Base-by-base conservation (phyloP, 2,113 vertebrate genomes). In the Heterotis niloticus region DNA sequence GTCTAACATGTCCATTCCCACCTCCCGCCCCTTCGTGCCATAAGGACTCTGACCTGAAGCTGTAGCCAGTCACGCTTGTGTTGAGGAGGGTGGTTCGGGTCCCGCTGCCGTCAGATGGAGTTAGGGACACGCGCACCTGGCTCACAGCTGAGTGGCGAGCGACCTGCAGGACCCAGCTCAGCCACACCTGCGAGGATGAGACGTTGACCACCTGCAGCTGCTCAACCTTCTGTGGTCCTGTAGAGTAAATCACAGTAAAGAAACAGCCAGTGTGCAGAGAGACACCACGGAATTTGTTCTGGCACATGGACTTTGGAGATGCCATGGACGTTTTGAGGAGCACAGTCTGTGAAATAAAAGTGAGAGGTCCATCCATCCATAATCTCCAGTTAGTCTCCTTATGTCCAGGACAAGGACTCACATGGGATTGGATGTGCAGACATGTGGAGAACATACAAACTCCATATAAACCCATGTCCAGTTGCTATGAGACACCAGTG, bases 211-310 rank as follows among this genome's bases (percentile, higher is more conserved):
- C 91, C 83, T 95, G 92, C 74, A 98, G 92, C 85, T 95, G 91
- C 88, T 98, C 96, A 75, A 94, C 92, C 20, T 91, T 91, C 59
- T 85, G 93, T 20, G 97, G 97, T 79, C 96, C 97, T 99, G 18
- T 3, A 26, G 65, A 9, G 54, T 64, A 24, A 73, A 24, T 73
- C 17, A 75, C 52, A 14, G 57, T 59, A 59, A 62, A 4, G 4
- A 3, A 62, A 62, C 34, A 69, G 29, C 16, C 26, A 68, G 24
- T 14, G 66, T 17, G n/a, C n/a, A n/a, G 9, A 66, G n/a, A 20
- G 23, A 24, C 64, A 29, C 1, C 16, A 16, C 29, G 5, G 14
- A 20, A 62, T 62, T 62, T 11, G 3, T 62, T 62, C 14, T 4
- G 59, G 13, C 59, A 62, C 3, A 17, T 62, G 14, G 20, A 62